These are phyloP conservation scores for Chloroceryle amazona DNA, from an alignment of 2,797 vertebrate genomes.

Conservation along the genomic window DNA sequence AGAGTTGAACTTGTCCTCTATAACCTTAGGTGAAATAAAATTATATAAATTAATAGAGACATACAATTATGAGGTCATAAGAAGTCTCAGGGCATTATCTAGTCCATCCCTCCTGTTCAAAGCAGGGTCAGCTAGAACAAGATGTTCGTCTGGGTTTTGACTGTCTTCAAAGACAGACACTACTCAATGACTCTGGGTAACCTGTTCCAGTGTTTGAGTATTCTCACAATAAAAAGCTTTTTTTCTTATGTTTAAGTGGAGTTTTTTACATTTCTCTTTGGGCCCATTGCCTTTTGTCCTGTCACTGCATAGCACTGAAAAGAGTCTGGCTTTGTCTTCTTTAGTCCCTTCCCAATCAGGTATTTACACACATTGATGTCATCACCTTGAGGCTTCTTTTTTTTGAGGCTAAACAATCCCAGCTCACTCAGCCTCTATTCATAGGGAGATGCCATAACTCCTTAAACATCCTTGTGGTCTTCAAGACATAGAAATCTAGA, in stretches of 20 bases:
- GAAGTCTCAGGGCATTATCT: not conserved
- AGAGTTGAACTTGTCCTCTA: not conserved
- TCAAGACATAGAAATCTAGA: not conserved
- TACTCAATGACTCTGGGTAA: not conserved
- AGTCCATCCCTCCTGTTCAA: not conserved
- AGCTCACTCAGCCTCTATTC: not conserved
- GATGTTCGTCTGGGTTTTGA: not conserved
- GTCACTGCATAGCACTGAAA: not conserved
- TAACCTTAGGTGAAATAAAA: not conserved
- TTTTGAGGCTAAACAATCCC: not conserved
- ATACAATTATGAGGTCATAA: not conserved
- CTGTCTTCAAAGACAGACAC: not conserved
- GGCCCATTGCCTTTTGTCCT: too few species aligned
- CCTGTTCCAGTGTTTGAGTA: not conserved
- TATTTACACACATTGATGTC: not conserved
- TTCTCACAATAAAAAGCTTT: not conserved
- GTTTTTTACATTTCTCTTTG: not conserved
- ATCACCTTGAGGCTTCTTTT: not conserved
- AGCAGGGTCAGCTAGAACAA: not conserved
- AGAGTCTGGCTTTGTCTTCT: not conserved
- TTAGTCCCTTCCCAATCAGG: not conserved
- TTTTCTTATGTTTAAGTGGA: not conserved
- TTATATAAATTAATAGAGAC: not conserved
- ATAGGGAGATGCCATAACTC: not conserved
- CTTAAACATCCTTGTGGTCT: not conserved